Base-by-base conservation (phyloP, 2,797 vertebrate species). In the Avahi laniger region DNA sequence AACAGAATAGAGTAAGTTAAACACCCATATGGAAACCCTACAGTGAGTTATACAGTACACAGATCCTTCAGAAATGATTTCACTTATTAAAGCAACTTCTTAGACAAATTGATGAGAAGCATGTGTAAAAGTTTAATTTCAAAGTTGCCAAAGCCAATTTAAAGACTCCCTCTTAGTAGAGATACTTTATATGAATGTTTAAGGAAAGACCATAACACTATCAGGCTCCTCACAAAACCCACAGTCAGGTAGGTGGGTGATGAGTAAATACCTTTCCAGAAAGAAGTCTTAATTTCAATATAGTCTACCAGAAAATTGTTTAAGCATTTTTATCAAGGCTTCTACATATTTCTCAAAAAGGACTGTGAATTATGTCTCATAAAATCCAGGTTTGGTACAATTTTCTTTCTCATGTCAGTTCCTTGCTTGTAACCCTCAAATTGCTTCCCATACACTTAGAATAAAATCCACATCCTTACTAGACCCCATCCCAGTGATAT, bases 201-300 rank as follows among this genome's bases (percentile, higher is more conserved):
- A 91, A 50, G 57, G 35, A 67, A 38, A 35, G 57, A 13, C 2
- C 2, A 3, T 70, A 41, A 65, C 30, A 76, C 15, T 1, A 2
- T 65, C n/a, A 82, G 69, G 6, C 30, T 67, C 4, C 11, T 88
- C 22, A 33, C 11, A 54, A 96, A 67, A 80, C 7, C 30, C 4
- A 28, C 28, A 33, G 4, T 46, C 26, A 89, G 67, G 20, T 26
- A 38, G 14, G 26, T 12, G 1, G 18, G 63, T 80, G 7, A 41
- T 57, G 12, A 33, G 65, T 90, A 54, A 87, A 61, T 28, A 10
- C 10, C 54, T 89, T 89, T 67, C 46, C 28, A 85, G 65, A 70
- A 89, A 54, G 61, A 85, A 95, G 89, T 76, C 65, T 75, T 52
- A 63, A 35, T 92, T 96, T 94, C 73, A 86, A 5, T 46, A 57